Evolutionary conservation across 2,888 invertebrate genomes (phyloP), one percentile per base, ranked within the genome.

Genomic region (Polydrusus tereticollis): DNA sequence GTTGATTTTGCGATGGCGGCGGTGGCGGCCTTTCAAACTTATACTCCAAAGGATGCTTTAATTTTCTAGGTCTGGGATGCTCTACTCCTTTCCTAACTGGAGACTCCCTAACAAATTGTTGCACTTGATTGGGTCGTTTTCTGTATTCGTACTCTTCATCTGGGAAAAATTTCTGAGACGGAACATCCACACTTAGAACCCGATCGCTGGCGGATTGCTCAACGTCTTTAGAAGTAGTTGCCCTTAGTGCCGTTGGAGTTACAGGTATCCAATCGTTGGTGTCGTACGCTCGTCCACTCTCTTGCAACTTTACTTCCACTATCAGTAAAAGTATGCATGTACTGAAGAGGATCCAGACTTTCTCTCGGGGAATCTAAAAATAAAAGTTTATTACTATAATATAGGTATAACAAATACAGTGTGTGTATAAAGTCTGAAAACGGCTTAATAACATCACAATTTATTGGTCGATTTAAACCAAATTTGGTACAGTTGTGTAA

Each of bases 181-280:
- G 77, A 16, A 79, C 74, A 14, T 82, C 82, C 38, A 85, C 63
- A 72, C 83, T 85, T 6, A 86, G 71, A 1, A 85, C 83, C 67
- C 85, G 77, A 8, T 81, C 83, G 7, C 80, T 80, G 20, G 85
- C 82, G 77, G 80, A 81, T 77, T 70, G 69, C 55, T 47, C 74
- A 21, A 85, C 83, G 63, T 16, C 41, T 26, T 74, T 57, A 2
- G 62, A 38, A 12, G 12, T 50, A 16, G 14, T 52, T 10, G 33
- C 69, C 80, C 81, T 47, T 84, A 85, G 18, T n/a, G 57, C 59
- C 14, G 74, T 38, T 66, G 85, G 82, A 8, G 83, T 79, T 14
- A 90, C 82, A 12, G 90, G 90, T 66, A 90, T 86, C 90, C 90
- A 90, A 68, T 89, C 90, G 73, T 82, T 85, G 18, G 82, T 81